phyloP scores from a whole-genome alignment of 2,113 vertebrate genomes.

The Corvus hawaiiensis region DNA sequence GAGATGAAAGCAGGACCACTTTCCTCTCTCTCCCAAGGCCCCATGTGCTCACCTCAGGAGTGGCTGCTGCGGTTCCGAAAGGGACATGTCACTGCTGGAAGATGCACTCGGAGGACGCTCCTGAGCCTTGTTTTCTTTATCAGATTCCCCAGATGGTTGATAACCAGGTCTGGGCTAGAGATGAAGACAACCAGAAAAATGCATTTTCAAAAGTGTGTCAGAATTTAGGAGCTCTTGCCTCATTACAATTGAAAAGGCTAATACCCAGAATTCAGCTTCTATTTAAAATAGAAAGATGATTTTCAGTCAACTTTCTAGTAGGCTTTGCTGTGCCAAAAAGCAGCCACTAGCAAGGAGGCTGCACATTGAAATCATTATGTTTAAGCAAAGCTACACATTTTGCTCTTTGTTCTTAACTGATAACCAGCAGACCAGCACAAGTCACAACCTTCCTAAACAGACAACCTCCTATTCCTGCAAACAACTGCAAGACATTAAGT shows the following conservation, averaged over 20 bases:
- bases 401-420: neutral
- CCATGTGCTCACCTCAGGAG: conserved; percentile 77
- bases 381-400: neutral
- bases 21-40: neutral
- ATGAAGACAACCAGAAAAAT: conserved; percentile 12
- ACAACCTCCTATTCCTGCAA: neutral
- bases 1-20: neutral
- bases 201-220: neutral
- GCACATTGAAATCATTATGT: neutral
- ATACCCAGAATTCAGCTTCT: neutral
- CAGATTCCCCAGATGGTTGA: conserved; percentile 96
- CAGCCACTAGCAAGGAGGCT: neutral
- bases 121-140: conserved; percentile 94
- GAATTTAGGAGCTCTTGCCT: neutral
- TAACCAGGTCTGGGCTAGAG: conserved; percentile 79
- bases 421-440: neutral
- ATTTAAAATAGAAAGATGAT: neutral
- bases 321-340: neutral
- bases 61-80: conserved; percentile 79
- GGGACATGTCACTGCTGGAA: conserved; percentile 91
- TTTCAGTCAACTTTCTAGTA: neutral
- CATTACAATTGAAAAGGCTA: neutral
- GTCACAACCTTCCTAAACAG: neutral
- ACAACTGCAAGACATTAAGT: neutral
- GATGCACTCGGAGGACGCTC: conserved; percentile 87